These are phyloP conservation scores for Sacculina carcini DNA, from an alignment of 2,888 invertebrate species.

Conservation along the genomic window DNA sequence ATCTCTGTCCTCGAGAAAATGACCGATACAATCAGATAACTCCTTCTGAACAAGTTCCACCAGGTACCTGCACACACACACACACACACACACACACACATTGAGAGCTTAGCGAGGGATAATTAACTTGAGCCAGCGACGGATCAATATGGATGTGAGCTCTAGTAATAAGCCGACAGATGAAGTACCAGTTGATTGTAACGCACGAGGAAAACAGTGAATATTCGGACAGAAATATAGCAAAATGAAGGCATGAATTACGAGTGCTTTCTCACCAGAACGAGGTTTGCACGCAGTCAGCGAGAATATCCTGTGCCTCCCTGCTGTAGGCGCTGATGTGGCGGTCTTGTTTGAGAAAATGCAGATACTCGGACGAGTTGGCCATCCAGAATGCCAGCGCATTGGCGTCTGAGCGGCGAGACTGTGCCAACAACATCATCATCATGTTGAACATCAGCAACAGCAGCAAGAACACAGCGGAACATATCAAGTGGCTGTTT, in stretches of 20 bases:
- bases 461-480: no score
- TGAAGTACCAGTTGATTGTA: no score
- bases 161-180: no score
- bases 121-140: neutral
- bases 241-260: neutral
- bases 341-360: slow-evolving; percentile 82
- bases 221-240: neutral
- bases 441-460: neutral
- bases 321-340: slow-evolving; percentile 32
- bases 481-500: no score
- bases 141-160: no score
- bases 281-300: slow-evolving; percentile 75
- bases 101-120: neutral
- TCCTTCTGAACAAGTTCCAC: slow-evolving; percentile 31
- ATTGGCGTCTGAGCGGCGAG: slow-evolving; percentile 51
- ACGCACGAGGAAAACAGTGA: neutral
- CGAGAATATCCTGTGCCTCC: slow-evolving; percentile 60
- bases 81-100: neutral
- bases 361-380: slow-evolving; percentile 80
- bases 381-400: slow-evolving; percentile 89
- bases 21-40: slow-evolving; percentile 49
- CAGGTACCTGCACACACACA: slow-evolving; percentile 17
- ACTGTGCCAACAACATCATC: slow-evolving; percentile 5
- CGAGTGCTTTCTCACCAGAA: slow-evolving; percentile 24
- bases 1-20: slow-evolving; percentile 45